Conservation (phyloP, 2,113 vertebrate genomes). For the Calidris pygmaea region DNA sequence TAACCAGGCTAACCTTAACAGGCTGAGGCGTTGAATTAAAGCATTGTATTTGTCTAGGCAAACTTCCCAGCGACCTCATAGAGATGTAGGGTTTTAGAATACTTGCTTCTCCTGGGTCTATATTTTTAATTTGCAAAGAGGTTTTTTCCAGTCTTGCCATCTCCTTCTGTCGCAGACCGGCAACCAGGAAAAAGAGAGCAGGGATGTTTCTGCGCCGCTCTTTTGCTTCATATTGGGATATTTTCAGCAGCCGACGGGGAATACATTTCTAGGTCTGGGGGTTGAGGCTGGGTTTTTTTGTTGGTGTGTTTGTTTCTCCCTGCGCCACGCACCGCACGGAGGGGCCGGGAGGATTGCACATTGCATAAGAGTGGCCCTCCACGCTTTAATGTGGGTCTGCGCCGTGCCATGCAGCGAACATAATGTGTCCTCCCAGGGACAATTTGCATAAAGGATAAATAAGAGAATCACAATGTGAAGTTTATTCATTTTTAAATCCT, state of each 20-base stretch:
- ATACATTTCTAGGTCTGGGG: not conserved
- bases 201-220: not conserved
- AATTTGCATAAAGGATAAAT: conserved; percentile 91
- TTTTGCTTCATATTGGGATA: not conserved
- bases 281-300: not conserved
- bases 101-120: not conserved
- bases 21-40: not conserved
- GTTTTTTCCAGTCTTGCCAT: not conserved
- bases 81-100: not conserved
- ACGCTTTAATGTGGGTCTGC: conserved; percentile 73
- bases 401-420: conserved; percentile 73
- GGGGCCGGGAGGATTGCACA: conserved; percentile 49
- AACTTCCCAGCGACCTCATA: not conserved
- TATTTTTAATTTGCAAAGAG: not conserved
- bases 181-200: not conserved
- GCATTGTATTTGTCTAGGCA: not conserved
- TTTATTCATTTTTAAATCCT: conserved; percentile 93
- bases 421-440: conserved; percentile 84
- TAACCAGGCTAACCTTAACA: too few species aligned
- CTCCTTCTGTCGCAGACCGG: not conserved
- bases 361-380: conserved; percentile 74
- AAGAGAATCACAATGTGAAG: conserved; percentile 89
- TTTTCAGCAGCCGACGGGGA: not conserved
- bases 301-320: conserved; percentile 48
- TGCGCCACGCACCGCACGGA: conserved; percentile 6